Conservation (phyloP, 2,888 invertebrate species). For the Drosophila meridiana region DNA sequence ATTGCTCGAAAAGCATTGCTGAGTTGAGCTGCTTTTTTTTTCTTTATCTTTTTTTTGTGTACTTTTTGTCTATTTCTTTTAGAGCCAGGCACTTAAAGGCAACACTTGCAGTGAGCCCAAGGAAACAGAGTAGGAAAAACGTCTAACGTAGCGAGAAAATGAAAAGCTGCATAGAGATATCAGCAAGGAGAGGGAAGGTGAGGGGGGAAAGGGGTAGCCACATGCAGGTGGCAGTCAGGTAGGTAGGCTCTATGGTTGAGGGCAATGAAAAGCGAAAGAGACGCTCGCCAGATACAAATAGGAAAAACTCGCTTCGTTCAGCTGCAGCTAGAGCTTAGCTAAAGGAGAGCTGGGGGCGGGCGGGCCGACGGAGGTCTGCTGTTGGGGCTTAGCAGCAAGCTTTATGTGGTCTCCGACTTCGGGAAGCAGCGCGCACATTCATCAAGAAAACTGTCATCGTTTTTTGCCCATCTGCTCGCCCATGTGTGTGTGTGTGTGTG, state of each 20-base stretch:
- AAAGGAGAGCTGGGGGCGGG: not conserved
- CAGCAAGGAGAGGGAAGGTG: not conserved
- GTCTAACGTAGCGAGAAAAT: conserved; percentile 39
- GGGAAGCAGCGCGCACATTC: conserved; percentile 72
- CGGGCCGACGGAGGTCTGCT: not conserved
- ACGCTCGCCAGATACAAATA: conserved; percentile 46
- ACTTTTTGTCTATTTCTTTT: conserved; percentile 16
- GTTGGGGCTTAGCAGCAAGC: conserved; percentile 52
- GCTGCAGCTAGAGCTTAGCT: conserved; percentile 22
- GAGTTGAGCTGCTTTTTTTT: not conserved
- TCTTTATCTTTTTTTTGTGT: not conserved
- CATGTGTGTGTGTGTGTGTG: conserved; percentile 34
- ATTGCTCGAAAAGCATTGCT: conserved; percentile 14
- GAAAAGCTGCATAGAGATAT: conserved; percentile 40
- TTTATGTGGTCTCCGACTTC: conserved; percentile 49
- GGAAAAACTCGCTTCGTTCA: conserved; percentile 50
- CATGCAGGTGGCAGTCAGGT: conserved; percentile 46
- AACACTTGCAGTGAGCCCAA: conserved; percentile 19
- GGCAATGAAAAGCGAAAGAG: conserved; percentile 67
- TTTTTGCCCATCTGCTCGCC: conserved; percentile 50
- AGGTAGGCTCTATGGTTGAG: conserved; percentile 46
- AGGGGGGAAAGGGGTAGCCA: not conserved
- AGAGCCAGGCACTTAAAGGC: conserved; percentile 10
- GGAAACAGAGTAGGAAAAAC: conserved; percentile 14
- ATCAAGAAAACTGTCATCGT: conserved; percentile 82